Evolutionary conservation across 2,797 vertebrate genomes (phyloP).

Genomic region (Acridotheres tristis): DNA sequence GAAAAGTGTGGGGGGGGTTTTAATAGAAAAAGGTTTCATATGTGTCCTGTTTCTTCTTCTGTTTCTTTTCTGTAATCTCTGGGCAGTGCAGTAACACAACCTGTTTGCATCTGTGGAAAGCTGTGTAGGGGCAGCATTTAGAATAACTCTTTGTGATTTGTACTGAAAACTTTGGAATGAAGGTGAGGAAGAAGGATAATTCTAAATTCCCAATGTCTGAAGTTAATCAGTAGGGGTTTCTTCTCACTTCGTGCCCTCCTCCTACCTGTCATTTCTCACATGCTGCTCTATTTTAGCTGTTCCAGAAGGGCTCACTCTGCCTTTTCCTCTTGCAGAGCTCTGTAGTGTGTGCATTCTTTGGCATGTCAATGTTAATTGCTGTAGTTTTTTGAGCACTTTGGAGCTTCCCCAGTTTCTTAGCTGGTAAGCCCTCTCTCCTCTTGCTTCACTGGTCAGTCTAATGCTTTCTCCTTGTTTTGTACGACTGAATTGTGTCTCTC

Average conservation of each 20-base stretch:
- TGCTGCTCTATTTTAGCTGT: background rate
- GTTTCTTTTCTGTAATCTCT: background rate
- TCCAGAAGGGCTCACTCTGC: background rate
- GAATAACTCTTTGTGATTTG: background rate
- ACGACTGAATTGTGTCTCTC: background rate
- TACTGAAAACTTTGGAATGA: background rate
- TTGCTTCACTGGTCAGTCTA: background rate
- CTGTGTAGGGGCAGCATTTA: background rate
- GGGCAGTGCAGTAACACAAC: background rate
- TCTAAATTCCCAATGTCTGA: background rate
- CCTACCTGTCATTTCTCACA: background rate
- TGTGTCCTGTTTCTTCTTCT: background rate
- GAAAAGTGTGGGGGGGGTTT: background rate
- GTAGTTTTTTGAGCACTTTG: background rate
- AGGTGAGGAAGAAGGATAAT: background rate
- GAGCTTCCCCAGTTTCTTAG: background rate
- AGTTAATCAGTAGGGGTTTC: background rate
- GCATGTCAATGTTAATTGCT: background rate
- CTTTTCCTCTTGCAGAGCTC: background rate
- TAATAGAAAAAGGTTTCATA: background rate
- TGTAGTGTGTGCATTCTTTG: background rate
- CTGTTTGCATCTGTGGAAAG: background rate
- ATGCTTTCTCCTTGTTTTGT: background rate
- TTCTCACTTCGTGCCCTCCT: background rate
- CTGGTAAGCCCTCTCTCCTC: background rate